Evolutionary conservation across 2,888 invertebrate genomes (phyloP).

Genomic region (Neuroscelio doddi): DNA sequence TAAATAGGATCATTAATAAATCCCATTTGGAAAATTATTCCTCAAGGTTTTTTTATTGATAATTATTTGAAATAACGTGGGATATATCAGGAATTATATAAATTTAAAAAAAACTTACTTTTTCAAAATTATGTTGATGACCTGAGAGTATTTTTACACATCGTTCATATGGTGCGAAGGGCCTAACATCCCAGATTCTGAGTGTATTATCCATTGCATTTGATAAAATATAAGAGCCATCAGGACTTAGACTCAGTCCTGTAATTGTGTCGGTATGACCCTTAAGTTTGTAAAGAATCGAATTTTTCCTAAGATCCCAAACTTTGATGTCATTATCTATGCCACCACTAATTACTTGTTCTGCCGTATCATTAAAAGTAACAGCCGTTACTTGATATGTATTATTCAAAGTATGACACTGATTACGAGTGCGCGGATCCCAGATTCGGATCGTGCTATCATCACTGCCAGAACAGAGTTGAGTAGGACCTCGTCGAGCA

Average conservation of each 20-base stretch:
- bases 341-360: conserved; percentile 94
- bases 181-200: conserved; percentile 96
- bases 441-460: conserved; percentile 93
- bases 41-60: no score
- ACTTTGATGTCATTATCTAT: conserved; percentile 98
- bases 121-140: conserved; percentile 98
- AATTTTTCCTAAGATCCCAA: conserved; percentile 96
- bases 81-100: no score
- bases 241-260: conserved; percentile 86
- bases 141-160: conserved; percentile 94
- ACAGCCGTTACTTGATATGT: conserved; percentile 88
- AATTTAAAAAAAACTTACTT: conserved; percentile 73
- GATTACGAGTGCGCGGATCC: conserved; percentile 92
- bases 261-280: conserved; percentile 98
- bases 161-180: conserved; percentile 93
- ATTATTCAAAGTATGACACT: conserved; percentile 82
- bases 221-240: conserved; percentile 92
- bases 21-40: no score
- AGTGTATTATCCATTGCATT: conserved; percentile 98
- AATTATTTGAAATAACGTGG: no score
- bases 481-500: conserved; percentile 90
- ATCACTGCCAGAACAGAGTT: conserved; percentile 94
- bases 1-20: no score
- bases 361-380: conserved; percentile 95
- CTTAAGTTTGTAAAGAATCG: conserved; percentile 85